Conservation (phyloP, 2,797 vertebrate species). For the Myotis pilosus region DNA sequence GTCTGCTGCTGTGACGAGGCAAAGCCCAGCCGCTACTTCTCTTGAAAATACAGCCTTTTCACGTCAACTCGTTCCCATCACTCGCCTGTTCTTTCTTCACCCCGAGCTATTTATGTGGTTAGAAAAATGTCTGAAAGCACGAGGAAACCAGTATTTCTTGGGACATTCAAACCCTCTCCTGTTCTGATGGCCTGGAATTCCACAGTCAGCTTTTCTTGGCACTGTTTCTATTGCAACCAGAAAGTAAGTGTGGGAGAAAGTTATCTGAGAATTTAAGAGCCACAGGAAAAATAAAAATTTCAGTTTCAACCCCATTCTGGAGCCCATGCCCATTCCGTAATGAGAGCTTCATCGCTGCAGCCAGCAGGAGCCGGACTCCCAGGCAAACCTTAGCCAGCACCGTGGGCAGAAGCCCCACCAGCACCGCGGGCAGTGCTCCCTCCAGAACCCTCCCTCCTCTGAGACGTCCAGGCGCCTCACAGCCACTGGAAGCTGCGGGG, state of each 20-base stretch:
- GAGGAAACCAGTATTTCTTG: constrained; percentile 47
- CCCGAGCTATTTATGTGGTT: constrained; percentile 35
- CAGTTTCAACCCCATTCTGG: neutral
- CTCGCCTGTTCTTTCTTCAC: neutral
- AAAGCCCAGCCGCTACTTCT: neutral
- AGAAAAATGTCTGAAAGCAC: neutral
- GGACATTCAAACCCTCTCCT: neutral
- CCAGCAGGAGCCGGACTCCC: neutral
- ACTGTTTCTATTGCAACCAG: constrained; percentile 21
- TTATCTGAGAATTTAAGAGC: constrained; percentile 36
- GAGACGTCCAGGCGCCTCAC: neutral
- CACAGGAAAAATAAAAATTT: neutral
- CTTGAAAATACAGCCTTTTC: neutral
- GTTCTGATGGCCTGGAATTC: constrained; percentile 35
- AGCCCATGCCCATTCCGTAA: neutral
- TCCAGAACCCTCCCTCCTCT: too few relatives aligned
- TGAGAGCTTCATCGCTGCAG: neutral
- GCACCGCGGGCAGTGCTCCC: neutral
- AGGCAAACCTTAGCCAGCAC: neutral
- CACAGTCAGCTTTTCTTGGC: constrained; percentile 16
- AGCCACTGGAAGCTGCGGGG: neutral
- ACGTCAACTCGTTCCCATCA: neutral
- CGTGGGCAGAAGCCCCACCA: neutral
- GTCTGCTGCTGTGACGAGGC: neutral
- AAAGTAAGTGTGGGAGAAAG: constrained; percentile 6